Evolutionary conservation across 2,888 invertebrate species (phyloP).

Genomic region (Sphaerophoria taeniata): DNA sequence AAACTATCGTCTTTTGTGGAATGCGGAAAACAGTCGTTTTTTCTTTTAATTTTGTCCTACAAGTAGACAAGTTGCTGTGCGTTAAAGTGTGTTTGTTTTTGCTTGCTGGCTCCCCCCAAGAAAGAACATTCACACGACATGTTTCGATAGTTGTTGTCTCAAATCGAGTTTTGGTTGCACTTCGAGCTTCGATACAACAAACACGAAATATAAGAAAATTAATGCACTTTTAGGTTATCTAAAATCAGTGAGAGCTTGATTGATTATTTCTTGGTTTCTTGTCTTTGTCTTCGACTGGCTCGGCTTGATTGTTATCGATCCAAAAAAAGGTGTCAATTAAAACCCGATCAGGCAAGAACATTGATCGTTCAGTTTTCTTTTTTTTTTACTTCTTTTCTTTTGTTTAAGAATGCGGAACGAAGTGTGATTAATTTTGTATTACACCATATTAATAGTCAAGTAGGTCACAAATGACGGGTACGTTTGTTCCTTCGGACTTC

Average conservation of each 20-base stretch:
- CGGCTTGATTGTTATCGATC: background rate
- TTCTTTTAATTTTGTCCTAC: background rate
- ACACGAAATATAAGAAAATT: background rate
- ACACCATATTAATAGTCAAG: background rate
- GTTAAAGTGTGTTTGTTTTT: background rate
- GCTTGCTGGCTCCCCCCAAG: background rate
- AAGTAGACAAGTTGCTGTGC: background rate
- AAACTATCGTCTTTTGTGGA: conserved; percentile 35
- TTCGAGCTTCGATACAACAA: background rate
- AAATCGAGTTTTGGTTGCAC: conserved; percentile 24
- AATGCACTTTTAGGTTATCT: conserved; percentile 3
- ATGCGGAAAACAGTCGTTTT: conserved; percentile 57
- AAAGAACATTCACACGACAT: conserved; percentile 25
- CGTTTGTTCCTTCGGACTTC: background rate
- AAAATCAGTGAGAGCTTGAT: conserved; percentile 27
- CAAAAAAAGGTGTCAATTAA: conserved; percentile 52
- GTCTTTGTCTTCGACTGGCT: conserved; percentile 1
- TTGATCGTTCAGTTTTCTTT: conserved; percentile 3
- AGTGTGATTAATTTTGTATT: conserved; percentile 10
- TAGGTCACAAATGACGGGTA: conserved; percentile 19
- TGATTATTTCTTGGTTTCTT: background rate
- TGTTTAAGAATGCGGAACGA: conserved; percentile 26
- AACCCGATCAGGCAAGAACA: conserved; percentile 56
- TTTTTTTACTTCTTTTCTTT: background rate
- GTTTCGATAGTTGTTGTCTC: background rate